Conservation (phyloP, 2,888 invertebrate genomes). For the Agrotis puta region DNA sequence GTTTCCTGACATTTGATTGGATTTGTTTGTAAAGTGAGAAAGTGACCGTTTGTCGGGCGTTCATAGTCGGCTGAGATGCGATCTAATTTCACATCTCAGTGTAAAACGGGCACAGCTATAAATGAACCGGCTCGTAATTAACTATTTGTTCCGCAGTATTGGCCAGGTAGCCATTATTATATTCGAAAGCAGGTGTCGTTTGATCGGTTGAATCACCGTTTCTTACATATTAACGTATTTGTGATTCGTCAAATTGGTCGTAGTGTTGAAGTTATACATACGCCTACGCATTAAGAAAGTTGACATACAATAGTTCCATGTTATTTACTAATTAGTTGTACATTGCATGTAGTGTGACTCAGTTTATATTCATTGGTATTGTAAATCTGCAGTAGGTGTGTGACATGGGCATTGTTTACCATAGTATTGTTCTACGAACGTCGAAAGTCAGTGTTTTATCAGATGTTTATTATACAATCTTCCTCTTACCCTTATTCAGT, state of each 20-base stretch:
- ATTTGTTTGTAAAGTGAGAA: slow-evolving; percentile 88
- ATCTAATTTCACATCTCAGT: slow-evolving; percentile 85
- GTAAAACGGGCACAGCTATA: slow-evolving; percentile 80
- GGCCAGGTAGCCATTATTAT: slow-evolving; percentile 74
- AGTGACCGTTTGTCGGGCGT: slow-evolving; percentile 87
- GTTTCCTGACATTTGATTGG: slow-evolving; percentile 83
- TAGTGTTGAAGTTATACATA: slow-evolving; percentile 67
- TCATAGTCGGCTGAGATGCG: slow-evolving; percentile 78
- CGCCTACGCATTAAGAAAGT: slow-evolving; percentile 78
- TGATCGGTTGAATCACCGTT: slow-evolving; percentile 80
- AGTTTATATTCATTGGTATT: slow-evolving; percentile 49
- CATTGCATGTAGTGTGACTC: slow-evolving; percentile 52
- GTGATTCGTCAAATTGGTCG: slow-evolving; percentile 62
- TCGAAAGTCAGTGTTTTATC: slow-evolving; percentile 8
- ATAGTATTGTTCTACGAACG: slow-evolving; percentile 42
- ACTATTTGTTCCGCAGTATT: slow-evolving; percentile 80
- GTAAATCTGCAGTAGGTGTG: slow-evolving; percentile 33
- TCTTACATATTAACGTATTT: slow-evolving; percentile 65
- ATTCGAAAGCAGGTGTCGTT: slow-evolving; percentile 74
- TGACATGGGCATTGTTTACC: slow-evolving; percentile 53
- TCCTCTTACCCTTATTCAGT: slow-evolving; percentile 29
- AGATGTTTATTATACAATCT: slow-evolving; percentile 43
- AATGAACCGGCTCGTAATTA: slow-evolving; percentile 83
- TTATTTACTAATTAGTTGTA: slow-evolving; percentile 57
- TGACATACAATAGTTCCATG: slow-evolving; percentile 60